Evolutionary conservation across 2,797 vertebrate species (phyloP).

Genomic region (Siniperca undulata): DNA sequence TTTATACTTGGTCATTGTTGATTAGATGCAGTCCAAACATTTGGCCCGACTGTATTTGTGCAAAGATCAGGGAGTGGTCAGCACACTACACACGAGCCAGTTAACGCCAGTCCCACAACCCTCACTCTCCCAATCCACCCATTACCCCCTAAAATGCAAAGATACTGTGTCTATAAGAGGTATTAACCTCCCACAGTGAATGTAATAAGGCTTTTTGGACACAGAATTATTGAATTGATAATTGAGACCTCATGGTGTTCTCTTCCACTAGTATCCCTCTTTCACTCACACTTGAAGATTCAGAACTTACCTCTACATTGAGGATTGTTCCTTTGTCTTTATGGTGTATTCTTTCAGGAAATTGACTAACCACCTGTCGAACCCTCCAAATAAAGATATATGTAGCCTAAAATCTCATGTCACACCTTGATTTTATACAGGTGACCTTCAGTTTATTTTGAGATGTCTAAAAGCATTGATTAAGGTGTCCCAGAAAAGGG

Average conservation of each 20-base stretch:
- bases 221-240: not conserved
- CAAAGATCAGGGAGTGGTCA: slow-evolving; percentile 17
- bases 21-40: slow-evolving; percentile 47
- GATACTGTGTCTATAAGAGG: not conserved
- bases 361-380: not conserved
- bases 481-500: not conserved
- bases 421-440: not conserved
- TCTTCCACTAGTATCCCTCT: not conserved
- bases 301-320: too few relatives aligned
- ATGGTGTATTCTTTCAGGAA: too few relatives aligned
- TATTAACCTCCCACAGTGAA: not conserved
- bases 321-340: too few relatives aligned
- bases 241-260: not conserved
- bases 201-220: not conserved
- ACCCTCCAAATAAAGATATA: not conserved
- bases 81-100: not conserved
- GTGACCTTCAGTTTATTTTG: not conserved
- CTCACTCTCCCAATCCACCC: not conserved
- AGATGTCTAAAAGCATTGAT: not conserved
- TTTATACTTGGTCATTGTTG: slow-evolving; percentile 56
- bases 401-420: not conserved
- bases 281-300: not conserved
- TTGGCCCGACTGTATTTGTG: slow-evolving; percentile 28
- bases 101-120: slow-evolving; percentile 7
- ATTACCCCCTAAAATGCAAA: not conserved